Evolutionary conservation across 2,113 vertebrate species (phyloP).

Genomic region (Paraplagusia blochii): DNA sequence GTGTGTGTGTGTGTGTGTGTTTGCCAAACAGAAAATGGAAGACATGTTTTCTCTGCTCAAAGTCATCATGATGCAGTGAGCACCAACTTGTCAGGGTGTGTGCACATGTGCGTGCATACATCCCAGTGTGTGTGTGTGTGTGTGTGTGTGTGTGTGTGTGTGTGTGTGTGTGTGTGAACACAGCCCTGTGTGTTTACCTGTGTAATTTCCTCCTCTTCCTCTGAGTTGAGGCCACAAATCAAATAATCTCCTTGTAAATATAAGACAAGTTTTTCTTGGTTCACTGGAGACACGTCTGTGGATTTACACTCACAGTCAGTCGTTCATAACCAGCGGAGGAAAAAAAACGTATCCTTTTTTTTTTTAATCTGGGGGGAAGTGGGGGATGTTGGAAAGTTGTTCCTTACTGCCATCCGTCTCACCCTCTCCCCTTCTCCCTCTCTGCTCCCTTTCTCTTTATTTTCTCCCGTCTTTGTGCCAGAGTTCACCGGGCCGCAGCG

Average conservation of each 20-base stretch:
- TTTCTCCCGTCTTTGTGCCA: too few species aligned
- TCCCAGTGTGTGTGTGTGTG: neutral
- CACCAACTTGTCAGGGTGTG: neutral
- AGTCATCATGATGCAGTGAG: neutral
- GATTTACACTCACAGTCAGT: constrained; percentile 28
- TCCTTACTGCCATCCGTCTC: constrained; percentile 18
- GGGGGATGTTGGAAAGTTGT: constrained; percentile 7
- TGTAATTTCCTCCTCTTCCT: constrained; percentile 14
- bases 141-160: constrained; percentile 22
- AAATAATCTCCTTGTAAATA: constrained; percentile 28
- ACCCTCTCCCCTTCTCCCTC: constrained; percentile 10
- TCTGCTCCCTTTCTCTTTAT: too few species aligned
- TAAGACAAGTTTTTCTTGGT: constrained; percentile 27
- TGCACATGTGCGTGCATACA: constrained; percentile 8
- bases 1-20: constrained; percentile 13
- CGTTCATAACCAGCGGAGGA: constrained; percentile 37
- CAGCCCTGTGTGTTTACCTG: constrained; percentile 1
- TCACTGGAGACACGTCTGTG: constrained; percentile 15
- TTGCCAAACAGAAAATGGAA: constrained; percentile 21
- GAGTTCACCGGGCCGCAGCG: constrained; percentile 17
- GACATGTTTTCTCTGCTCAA: constrained; percentile 13
- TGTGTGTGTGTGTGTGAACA: constrained; percentile 2
- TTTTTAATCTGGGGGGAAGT: constrained; percentile 3
- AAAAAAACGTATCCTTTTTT: neutral
- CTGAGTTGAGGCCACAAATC: constrained; percentile 25